Evolutionary conservation across 2,888 invertebrate genomes (phyloP), one percentile per base, ranked within the genome.

Genomic region (Aromia moschata): DNA sequence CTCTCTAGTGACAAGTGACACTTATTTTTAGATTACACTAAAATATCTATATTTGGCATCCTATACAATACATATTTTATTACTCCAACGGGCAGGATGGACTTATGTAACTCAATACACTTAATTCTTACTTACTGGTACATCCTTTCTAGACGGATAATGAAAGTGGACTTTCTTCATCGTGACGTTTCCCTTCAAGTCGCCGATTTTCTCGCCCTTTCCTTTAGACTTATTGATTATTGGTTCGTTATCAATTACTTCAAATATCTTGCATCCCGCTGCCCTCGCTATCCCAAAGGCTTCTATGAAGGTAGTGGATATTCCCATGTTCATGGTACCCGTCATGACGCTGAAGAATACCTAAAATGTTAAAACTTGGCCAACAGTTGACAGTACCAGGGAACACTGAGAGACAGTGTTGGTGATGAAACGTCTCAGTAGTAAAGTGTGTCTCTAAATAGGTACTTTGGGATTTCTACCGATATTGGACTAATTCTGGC

Each of bases 271-370:
- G 0, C 88, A 86, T 0, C 91, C 93, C 0, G 94, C 90, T 0
- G 93, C 94, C 70, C 87, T 87, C 0, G 94, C 93, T 31, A 87
- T 86, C 0, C 91, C 88, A 70, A 95, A 90, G 7, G 90, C 87
- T 75, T 92, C 91, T 74, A 94, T 86, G 60, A 91, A 88, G 0
- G 94, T 94, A 1, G 93, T 87, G 0, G 92, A 89, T 77, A 91
- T 89, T n/a, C 93, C 94, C 58, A 95, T 89, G 73, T 90, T 90
- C 71, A 89, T 88, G 0, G 88, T 87, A 0, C 90, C 91, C 75
- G 87, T 86, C 83, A 89, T 84, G 0, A 92, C 88, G 51, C 89
- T 87, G 77, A 93, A 92, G 79, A 93, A 93, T 20, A 93, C 91
- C 92, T 92, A 72, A 3, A 25, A 25, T 7, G 7, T 25, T 25